Conservation (phyloP, 2,888 invertebrate species). For the Anodontia alba region DNA sequence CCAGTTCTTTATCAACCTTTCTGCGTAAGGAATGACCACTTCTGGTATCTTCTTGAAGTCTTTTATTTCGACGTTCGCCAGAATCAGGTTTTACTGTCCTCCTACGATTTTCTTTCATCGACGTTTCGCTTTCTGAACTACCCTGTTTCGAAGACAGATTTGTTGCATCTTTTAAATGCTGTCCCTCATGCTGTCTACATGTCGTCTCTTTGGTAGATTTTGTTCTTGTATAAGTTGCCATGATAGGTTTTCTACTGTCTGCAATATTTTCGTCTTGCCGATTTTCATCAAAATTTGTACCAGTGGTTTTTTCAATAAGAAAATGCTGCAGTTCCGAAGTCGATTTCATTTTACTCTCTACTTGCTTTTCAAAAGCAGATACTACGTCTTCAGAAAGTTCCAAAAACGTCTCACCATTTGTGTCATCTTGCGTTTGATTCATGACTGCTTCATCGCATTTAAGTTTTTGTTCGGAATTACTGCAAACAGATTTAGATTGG, state of each 20-base stretch:
- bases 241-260: not conserved
- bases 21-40: not conserved
- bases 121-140: not conserved
- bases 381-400: not conserved
- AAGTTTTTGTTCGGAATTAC: too few relatives aligned
- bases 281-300: not conserved
- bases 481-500: not conserved
- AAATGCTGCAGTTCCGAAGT: not conserved
- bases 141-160: not conserved
- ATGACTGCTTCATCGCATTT: not conserved
- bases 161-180: not conserved
- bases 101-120: not conserved
- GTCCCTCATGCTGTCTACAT: not conserved
- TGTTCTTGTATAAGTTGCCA: not conserved
- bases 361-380: not conserved
- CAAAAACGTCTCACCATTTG: not conserved
- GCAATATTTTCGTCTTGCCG: not conserved
- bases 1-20: not conserved
- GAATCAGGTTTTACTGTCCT: not conserved
- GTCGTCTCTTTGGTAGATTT: not conserved
- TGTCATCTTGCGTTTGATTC: not conserved
- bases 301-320: not conserved
- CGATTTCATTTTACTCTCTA: not conserved
- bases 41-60: not conserved
- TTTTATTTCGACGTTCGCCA: not conserved